Percentiles rank a stretch among this genome's conserved stretches.
These are phyloP conservation scores for Amia ocellicauda DNA, from an alignment of 2,113 vertebrate genomes.

Conservation along the genomic window DNA sequence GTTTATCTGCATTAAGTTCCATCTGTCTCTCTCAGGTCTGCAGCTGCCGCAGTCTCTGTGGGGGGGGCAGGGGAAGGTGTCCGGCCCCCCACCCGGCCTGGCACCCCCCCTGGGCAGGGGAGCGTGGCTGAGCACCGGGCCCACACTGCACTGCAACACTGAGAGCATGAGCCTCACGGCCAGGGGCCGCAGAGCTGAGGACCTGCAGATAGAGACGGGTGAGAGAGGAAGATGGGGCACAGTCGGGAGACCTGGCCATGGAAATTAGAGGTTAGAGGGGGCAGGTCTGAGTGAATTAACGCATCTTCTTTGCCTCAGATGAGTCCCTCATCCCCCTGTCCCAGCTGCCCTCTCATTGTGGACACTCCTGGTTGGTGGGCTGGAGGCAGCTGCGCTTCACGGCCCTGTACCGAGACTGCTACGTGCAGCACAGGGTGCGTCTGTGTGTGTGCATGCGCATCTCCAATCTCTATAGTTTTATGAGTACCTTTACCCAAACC, in stretches of 20 bases:
- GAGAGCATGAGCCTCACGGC: constrained; percentile 54
- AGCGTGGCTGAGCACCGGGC: constrained; percentile 43
- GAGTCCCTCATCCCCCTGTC: constrained; percentile 49
- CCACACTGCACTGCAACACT: constrained; percentile 49
- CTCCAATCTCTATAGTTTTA: neutral
- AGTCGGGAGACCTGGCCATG: neutral
- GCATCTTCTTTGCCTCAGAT: constrained; percentile 29
- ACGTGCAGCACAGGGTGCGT: constrained; percentile 56
- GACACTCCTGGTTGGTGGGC: constrained; percentile 46
- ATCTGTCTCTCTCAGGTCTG: too few species aligned
- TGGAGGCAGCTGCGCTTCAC: constrained; percentile 47
- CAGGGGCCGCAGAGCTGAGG: constrained; percentile 37
- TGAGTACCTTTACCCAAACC: neutral
- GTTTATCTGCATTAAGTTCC: too few species aligned
- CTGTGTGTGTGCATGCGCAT: neutral
- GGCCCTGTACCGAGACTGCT: constrained; percentile 60
- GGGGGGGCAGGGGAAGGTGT: constrained; percentile 30
- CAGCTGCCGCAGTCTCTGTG: too few species aligned
- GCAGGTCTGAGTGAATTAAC: neutral
- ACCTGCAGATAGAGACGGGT: constrained; percentile 61
- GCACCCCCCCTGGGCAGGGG: constrained; percentile 19
- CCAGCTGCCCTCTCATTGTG: constrained; percentile 55
- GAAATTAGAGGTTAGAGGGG: neutral
- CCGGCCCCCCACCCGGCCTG: constrained; percentile 18
- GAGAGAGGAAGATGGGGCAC: neutral